Conservation (phyloP, 2,888 invertebrate species). For the Nomada goodeniana region DNA sequence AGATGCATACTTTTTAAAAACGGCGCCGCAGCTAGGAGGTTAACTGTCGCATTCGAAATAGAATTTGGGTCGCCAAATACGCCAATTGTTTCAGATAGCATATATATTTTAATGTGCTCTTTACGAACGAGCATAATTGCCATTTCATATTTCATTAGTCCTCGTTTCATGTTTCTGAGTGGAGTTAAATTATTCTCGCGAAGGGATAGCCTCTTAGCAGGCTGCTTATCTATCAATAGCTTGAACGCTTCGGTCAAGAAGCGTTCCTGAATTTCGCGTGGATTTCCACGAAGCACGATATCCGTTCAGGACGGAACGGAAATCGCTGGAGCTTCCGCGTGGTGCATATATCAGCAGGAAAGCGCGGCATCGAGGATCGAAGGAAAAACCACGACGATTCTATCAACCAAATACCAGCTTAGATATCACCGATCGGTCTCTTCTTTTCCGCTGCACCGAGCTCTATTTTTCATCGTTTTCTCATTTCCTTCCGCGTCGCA, state of each 20-base stretch:
- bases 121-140: too few species aligned
- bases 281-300: slow-evolving; percentile 10
- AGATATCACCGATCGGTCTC: not conserved
- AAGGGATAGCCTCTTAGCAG: too few species aligned
- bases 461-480: not conserved
- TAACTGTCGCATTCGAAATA: too few species aligned
- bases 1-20: too few species aligned
- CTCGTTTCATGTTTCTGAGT: too few species aligned
- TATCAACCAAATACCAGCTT: slow-evolving; percentile 23
- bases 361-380: slow-evolving; percentile 8
- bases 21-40: too few species aligned
- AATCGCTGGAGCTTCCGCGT: slow-evolving; percentile 20
- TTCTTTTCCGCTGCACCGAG: not conserved
- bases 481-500: not conserved
- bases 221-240: not conserved
- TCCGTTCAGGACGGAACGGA: not conserved
- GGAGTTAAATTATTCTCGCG: too few species aligned
- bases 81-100: too few species aligned
- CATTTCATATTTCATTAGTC: too few species aligned
- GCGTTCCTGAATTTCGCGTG: not conserved
- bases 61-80: too few species aligned
- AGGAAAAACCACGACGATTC: slow-evolving; percentile 27
- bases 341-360: not conserved
- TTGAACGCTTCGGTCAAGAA: not conserved
- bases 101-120: too few species aligned